Evolutionary conservation across 2,888 invertebrate species (phyloP).

Genomic region (Dyspetes luteomarginatus): DNA sequence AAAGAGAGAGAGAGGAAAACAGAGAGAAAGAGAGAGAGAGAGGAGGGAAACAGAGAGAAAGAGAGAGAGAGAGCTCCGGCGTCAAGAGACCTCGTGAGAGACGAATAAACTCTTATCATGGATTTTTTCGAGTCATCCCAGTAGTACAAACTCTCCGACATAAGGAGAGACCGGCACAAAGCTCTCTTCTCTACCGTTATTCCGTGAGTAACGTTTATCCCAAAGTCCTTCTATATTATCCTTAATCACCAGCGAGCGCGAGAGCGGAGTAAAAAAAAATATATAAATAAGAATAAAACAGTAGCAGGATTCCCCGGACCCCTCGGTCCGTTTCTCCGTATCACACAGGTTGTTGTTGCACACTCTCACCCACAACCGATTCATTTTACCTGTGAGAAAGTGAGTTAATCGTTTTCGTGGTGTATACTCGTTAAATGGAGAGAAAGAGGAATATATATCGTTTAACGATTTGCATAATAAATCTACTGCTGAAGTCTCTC

Average conservation of each 20-base stretch:
- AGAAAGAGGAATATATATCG: background rate
- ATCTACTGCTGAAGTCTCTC: too few relatives aligned
- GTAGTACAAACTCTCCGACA: slow-evolving; percentile 21
- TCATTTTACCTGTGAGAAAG: slow-evolving; percentile 34
- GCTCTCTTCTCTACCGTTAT: slow-evolving; percentile 25
- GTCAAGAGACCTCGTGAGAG: background rate
- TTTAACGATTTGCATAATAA: slow-evolving; percentile 45
- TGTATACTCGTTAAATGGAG: background rate
- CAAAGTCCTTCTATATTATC: slow-evolving; percentile 39
- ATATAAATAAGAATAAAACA: background rate
- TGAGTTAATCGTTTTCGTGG: slow-evolving; percentile 15
- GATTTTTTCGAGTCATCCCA: slow-evolving; percentile 4
- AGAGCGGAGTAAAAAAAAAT: background rate
- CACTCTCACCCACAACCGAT: slow-evolving; percentile 30
- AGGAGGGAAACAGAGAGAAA: slow-evolving; percentile 4
- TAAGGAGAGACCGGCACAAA: background rate
- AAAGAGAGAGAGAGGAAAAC: slow-evolving; percentile 17
- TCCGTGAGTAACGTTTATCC: slow-evolving; percentile 11
- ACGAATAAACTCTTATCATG: background rate
- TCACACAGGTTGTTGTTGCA: background rate
- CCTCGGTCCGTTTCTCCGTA: background rate
- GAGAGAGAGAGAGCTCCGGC: background rate
- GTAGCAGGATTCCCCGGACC: background rate
- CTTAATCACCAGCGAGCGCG: slow-evolving; percentile 8
- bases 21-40: slow-evolving; percentile 6